A percentile compares a stretch with the other conserved stretches of the same genome.
Evolutionary conservation across 2,888 invertebrate genomes (phyloP).

Genomic region (Calameuta filiformis): DNA sequence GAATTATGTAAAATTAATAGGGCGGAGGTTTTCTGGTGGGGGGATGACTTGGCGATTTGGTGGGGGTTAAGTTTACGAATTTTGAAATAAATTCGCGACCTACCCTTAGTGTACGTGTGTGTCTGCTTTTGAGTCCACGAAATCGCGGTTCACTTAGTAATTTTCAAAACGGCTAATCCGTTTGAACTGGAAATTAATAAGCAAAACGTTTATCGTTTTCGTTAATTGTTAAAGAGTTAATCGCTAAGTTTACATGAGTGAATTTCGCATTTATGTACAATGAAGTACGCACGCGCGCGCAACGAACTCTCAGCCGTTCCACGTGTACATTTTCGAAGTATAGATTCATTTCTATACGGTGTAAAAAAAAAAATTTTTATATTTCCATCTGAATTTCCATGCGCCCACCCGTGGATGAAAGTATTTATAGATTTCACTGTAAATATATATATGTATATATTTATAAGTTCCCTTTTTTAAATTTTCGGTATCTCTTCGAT

Average conservation of each 20-base stretch:
- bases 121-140: background rate
- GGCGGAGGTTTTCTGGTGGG: background rate
- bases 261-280: background rate
- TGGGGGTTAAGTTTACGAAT: background rate
- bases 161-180: conserved; percentile 25
- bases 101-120: background rate
- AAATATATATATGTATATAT: no score
- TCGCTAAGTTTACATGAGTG: conserved; percentile 16
- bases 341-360: background rate
- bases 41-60: background rate
- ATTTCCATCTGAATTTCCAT: background rate
- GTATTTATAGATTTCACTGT: background rate
- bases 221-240: conserved; percentile 28
- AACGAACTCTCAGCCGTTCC: background rate
- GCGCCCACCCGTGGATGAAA: background rate
- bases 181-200: conserved; percentile 31
- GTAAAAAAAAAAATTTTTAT: background rate
- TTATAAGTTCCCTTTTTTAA: background rate
- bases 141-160: conserved; percentile 20
- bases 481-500: background rate
- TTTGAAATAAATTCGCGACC: background rate
- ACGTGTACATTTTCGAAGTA: background rate
- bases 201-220: conserved; percentile 26
- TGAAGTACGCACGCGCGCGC: background rate
- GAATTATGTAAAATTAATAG: background rate